phyloP scores from a whole-genome alignment of 2,113 vertebrate species.

The Plecturocebus donacophilus region DNA sequence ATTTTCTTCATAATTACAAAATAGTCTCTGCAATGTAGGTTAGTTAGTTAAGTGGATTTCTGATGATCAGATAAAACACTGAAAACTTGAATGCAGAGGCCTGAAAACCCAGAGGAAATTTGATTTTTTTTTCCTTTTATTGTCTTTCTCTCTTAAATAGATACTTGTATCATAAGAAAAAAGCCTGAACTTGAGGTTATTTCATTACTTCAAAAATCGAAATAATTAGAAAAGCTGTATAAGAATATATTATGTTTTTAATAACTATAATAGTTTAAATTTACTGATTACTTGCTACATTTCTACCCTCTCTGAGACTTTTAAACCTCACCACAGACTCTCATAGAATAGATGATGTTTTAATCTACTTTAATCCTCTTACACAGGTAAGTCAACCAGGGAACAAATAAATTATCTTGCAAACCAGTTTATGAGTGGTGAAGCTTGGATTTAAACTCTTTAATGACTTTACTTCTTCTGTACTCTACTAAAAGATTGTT shows the following conservation, averaged over 20 bases:
- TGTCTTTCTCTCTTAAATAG: neutral
- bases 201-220: neutral
- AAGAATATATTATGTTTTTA: neutral
- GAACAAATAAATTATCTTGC: neutral
- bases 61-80: neutral
- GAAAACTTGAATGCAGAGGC: neutral
- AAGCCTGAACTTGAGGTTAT: neutral
- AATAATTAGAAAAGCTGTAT: neutral
- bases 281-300: neutral
- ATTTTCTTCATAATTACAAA: constrained; percentile 45
- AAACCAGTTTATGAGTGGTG: neutral
- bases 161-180: neutral
- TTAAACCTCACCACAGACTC: neutral
- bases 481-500: neutral
- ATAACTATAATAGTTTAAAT: neutral
- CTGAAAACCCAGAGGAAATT: neutral
- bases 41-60: neutral
- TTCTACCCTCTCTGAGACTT: neutral
- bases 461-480: neutral
- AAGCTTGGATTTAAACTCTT: neutral
- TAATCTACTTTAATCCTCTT: neutral
- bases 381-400: neutral
- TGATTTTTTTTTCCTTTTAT: neutral
- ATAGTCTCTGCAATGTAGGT: neutral
- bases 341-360: neutral